phyloP scores from a whole-genome alignment of 2,888 invertebrate genomes.

The Bombyx huttoni region DNA sequence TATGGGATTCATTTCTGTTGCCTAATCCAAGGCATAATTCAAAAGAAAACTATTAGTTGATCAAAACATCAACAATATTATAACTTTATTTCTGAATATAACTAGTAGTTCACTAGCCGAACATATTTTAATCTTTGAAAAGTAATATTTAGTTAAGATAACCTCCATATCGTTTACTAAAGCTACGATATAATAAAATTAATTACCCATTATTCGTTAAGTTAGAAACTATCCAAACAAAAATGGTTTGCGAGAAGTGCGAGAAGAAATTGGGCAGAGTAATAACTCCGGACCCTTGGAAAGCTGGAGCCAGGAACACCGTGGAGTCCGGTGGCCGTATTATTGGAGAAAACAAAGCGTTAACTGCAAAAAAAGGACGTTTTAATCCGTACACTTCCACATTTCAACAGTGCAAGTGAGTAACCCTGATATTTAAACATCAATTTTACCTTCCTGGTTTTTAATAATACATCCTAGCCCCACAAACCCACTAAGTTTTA shows the following conservation, averaged over 20 bases:
- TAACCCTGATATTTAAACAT: not conserved
- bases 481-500: too few species aligned
- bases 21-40: too few species aligned
- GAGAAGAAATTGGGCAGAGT: conserved; percentile 93
- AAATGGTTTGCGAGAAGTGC: conserved; percentile 93
- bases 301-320: conserved; percentile 91
- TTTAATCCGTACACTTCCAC: conserved; percentile 87
- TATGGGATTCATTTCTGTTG: too few species aligned
- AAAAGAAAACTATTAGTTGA: too few species aligned
- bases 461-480: not conserved
- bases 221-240: not conserved
- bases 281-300: conserved; percentile 98
- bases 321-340: conserved; percentile 91
- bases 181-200: not conserved
- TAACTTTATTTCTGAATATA: too few species aligned
- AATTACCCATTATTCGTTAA: not conserved
- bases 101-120: too few species aligned
- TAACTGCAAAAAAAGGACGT: conserved; percentile 86
- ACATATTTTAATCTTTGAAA: too few species aligned
- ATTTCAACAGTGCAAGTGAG: conserved; percentile 80
- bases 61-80: too few species aligned
- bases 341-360: conserved; percentile 96
- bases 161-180: not conserved
- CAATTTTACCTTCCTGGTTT: too few species aligned
- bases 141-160: not conserved